Evolutionary conservation across 2,888 invertebrate genomes (phyloP).

Genomic region (Pseudolycoriella hygida): DNA sequence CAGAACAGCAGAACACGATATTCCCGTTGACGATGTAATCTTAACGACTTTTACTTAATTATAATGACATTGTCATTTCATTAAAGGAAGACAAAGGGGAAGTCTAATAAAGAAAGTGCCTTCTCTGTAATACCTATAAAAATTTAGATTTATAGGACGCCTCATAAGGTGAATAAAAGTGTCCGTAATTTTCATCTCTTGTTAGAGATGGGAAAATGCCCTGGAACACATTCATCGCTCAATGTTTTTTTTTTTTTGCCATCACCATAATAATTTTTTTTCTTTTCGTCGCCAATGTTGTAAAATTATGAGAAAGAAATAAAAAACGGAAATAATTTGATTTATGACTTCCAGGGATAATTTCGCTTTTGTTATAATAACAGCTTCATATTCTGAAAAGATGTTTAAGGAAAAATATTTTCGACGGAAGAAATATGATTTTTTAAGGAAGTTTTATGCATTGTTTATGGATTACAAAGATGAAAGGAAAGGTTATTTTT

Average conservation of each 20-base stretch:
- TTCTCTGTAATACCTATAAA: not conserved
- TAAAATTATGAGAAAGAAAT: not conserved
- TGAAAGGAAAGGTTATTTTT: no score
- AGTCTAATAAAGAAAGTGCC: constrained; percentile 1
- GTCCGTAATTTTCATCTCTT: not conserved
- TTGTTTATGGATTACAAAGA: constrained; percentile 1
- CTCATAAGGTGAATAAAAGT: not conserved
- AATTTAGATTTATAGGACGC: not conserved
- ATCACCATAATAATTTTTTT: not conserved
- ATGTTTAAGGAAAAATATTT: not conserved
- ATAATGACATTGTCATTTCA: constrained; percentile 8
- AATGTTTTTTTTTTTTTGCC: not conserved
- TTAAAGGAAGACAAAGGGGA: constrained; percentile 3
- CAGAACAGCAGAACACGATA: not conserved
- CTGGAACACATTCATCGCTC: not conserved
- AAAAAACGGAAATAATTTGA: constrained; percentile 1
- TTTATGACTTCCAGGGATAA: constrained; percentile 1
- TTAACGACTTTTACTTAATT: constrained; percentile 8
- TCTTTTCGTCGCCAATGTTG: not conserved
- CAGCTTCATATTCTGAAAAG: not conserved
- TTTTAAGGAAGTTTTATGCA: constrained; percentile 5
- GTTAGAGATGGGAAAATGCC: no score
- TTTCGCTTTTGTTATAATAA: not conserved
- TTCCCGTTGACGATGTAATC: constrained; percentile 5
- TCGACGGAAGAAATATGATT: not conserved